phyloP scores from a whole-genome alignment of 2,797 vertebrate species.

The Paramormyrops hopkinsi region DNA sequence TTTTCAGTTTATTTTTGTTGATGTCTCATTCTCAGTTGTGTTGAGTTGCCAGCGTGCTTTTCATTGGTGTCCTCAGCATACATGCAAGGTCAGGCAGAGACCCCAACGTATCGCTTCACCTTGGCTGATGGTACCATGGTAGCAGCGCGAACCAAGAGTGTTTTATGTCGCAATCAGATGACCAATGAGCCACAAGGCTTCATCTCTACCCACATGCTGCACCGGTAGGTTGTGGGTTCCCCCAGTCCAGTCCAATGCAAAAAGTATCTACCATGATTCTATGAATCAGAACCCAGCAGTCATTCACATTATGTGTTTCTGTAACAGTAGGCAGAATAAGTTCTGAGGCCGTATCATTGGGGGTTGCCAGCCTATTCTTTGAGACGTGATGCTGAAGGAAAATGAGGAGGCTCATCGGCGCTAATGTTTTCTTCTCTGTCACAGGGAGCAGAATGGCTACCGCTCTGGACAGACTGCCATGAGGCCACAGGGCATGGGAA shows the following conservation, averaged over 20 bases:
- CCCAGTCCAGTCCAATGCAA: neutral
- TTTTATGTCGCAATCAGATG: slow-evolving; percentile 79
- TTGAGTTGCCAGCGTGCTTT: neutral
- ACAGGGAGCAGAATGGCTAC: slow-evolving; percentile 86
- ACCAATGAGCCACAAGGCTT: slow-evolving; percentile 83
- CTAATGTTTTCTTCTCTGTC: slow-evolving; percentile 20
- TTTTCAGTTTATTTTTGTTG: neutral
- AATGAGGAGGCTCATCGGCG: neutral
- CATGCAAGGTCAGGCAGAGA: slow-evolving; percentile 86
- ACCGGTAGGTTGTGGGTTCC: slow-evolving; percentile 66
- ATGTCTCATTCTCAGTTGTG: neutral
- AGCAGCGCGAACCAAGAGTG: slow-evolving; percentile 89
- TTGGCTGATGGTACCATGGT: slow-evolving; percentile 91
- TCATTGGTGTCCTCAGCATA: slow-evolving; percentile 62
- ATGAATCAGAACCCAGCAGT: neutral
- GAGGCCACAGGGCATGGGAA: slow-evolving; percentile 68
- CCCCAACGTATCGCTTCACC: slow-evolving; percentile 86
- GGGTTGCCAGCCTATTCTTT: neutral
- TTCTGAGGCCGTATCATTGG: neutral
- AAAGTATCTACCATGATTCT: neutral
- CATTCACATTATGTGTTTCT: neutral
- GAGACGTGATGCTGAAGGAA: neutral
- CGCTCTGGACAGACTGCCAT: slow-evolving; percentile 72
- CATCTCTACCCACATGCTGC: slow-evolving; percentile 89
- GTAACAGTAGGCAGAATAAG: neutral